Percentiles rank a stretch among this genome's conserved stretches.
These are phyloP conservation scores for Cotesia congregata DNA, from an alignment of 2,888 invertebrate genomes.

Conservation along the genomic window DNA sequence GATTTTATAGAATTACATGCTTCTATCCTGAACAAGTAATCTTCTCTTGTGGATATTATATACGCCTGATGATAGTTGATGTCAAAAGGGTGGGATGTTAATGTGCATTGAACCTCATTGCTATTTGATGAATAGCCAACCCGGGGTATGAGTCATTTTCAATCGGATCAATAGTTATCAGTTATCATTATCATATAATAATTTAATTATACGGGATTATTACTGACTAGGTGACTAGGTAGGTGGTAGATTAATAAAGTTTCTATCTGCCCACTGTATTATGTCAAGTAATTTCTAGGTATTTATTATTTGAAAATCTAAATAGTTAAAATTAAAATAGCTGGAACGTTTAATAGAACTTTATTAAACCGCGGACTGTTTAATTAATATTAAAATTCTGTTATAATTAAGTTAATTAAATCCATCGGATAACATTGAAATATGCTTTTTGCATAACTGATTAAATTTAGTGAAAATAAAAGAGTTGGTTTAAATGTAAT, in stretches of 20 bases:
- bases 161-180: background rate
- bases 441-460: too few species aligned
- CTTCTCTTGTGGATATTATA: background rate
- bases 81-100: background rate
- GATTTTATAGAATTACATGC: background rate
- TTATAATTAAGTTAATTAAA: background rate
- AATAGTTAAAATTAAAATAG: background rate
- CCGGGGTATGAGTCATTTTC: background rate
- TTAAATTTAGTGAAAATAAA: constrained; percentile 24
- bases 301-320: too few species aligned
- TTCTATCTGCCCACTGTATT: background rate
- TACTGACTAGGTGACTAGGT: background rate
- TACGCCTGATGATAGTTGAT: background rate
- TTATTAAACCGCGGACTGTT: background rate
- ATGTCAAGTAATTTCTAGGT: too few species aligned
- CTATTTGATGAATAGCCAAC: background rate
- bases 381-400: background rate
- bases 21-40: background rate
- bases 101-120: background rate
- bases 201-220: too few species aligned
- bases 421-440: background rate
- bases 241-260: background rate
- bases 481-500: constrained; percentile 37
- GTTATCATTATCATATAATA: too few species aligned
- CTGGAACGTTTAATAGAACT: background rate